phyloP scores from a whole-genome alignment of 2,113 vertebrate genomes.

The Saccopteryx leptura region DNA sequence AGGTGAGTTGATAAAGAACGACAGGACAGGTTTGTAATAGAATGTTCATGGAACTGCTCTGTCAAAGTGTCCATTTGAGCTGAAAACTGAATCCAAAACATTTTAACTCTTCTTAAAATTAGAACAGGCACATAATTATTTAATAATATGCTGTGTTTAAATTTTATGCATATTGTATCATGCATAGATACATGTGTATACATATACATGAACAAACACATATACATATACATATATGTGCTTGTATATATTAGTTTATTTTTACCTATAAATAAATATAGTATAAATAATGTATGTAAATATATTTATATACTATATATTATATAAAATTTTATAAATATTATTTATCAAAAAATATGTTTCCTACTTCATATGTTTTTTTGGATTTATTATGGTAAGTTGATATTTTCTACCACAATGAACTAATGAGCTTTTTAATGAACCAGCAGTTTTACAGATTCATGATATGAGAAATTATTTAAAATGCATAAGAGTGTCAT shows the following conservation, averaged over 20 bases:
- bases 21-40: neutral
- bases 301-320: neutral
- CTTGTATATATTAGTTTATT: neutral
- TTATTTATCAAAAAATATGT: neutral
- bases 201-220: too few relatives aligned
- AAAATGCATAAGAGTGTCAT: neutral
- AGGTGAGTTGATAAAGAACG: neutral
- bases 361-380: neutral
- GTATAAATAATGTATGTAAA: neutral
- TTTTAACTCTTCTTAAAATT: neutral
- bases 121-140: neutral
- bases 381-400: neutral
- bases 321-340: neutral
- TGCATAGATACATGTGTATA: neutral
- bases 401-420: neutral
- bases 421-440: slow-evolving; percentile 25
- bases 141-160: neutral
- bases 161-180: too few relatives aligned
- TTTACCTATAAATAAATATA: neutral
- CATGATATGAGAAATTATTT: neutral
- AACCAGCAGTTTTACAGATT: neutral
- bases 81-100: neutral
- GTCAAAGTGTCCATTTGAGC: neutral
- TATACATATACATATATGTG: too few relatives aligned
- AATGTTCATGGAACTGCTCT: neutral